phyloP scores from a whole-genome alignment of 2,888 invertebrate species.

The Dorcus parallelipipedus region DNA sequence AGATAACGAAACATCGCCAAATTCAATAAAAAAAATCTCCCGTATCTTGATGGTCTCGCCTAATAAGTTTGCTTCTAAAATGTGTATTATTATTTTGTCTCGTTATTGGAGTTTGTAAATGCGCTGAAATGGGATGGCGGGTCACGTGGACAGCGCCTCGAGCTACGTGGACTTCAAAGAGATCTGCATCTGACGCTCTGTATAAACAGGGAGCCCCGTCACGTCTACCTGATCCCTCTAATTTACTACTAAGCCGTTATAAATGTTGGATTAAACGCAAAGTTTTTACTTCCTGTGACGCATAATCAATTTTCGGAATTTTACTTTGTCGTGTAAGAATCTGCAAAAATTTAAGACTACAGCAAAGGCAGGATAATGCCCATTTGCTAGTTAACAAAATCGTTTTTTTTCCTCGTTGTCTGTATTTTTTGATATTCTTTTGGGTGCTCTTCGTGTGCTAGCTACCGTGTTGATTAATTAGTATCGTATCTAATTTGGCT shows the following conservation, averaged over 20 bases:
- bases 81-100: background rate
- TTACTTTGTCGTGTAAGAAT: background rate
- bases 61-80: background rate
- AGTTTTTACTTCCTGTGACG: background rate
- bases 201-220: slow-evolving; percentile 21
- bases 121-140: background rate
- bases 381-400: no score
- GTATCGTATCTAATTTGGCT: slow-evolving; percentile 34
- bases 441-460: background rate
- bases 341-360: no score
- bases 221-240: slow-evolving; percentile 29
- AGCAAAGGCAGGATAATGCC: no score
- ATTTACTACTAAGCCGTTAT: slow-evolving; percentile 25
- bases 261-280: slow-evolving; percentile 6
- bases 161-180: slow-evolving; percentile 22
- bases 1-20: background rate
- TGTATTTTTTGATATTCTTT: background rate
- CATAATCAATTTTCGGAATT: background rate
- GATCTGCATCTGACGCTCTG: slow-evolving; percentile 36
- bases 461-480: slow-evolving; percentile 29
- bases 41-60: background rate
- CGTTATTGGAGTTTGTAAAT: background rate
- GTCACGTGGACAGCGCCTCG: slow-evolving; percentile 21
- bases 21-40: slow-evolving; percentile 4
- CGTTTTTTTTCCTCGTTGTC: no score